These are phyloP conservation scores for Vicugna pacos DNA, from an alignment of 2,113 vertebrate species.

Conservation along the genomic window DNA sequence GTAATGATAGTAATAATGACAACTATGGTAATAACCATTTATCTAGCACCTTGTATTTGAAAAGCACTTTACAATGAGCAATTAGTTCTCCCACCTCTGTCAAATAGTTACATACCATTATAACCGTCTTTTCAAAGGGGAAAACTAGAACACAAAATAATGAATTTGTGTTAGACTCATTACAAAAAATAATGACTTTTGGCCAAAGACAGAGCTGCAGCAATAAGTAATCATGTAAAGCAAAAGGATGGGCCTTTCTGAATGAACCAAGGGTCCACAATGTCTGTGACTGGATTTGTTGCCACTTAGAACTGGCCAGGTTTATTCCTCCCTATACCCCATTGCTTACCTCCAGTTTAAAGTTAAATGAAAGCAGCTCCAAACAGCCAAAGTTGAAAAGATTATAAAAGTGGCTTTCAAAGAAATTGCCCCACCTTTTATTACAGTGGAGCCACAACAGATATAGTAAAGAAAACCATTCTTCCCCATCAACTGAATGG, in stretches of 20 bases:
- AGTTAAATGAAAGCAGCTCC: neutral
- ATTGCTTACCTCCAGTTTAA: neutral
- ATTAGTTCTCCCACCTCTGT: conserved; percentile 57
- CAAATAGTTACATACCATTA: conserved; percentile 44
- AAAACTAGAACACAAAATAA: conserved; percentile 58
- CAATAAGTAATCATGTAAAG: neutral
- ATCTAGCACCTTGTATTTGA: conserved; percentile 60
- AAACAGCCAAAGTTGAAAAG: conserved; percentile 8
- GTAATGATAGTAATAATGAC: conserved; percentile 57
- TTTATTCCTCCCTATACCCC: neutral
- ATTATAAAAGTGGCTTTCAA: neutral
- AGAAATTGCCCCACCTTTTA: neutral
- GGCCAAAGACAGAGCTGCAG: neutral
- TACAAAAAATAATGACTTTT: conserved; percentile 12
- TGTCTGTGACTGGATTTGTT: neutral
- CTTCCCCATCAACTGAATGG: neutral
- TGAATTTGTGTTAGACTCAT: conserved; percentile 53
- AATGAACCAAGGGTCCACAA: neutral
- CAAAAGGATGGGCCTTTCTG: neutral
- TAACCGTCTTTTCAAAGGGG: conserved; percentile 40
- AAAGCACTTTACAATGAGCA: conserved; percentile 64
- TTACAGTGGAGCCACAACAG: neutral
- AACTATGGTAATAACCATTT: conserved; percentile 62
- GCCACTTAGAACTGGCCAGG: neutral
- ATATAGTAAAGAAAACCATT: neutral